These are phyloP conservation scores for Salpingus planirostris DNA, from an alignment of 2,888 invertebrate species.

Conservation along the genomic window DNA sequence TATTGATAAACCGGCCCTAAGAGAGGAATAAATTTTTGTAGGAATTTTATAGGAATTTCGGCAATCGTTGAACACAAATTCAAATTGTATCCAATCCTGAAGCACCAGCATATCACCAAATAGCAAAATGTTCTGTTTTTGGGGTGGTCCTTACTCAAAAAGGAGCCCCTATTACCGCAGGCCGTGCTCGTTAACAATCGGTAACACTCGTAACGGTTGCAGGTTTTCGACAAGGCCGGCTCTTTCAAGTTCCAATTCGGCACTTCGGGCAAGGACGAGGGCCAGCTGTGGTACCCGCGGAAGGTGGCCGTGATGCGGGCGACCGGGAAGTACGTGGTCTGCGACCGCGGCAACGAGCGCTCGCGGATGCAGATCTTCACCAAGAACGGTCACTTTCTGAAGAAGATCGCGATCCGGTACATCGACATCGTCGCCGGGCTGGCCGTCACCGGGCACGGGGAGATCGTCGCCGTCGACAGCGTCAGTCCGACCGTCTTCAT, in stretches of 20 bases:
- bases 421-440: constrained; percentile 90
- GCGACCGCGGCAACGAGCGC: constrained; percentile 93
- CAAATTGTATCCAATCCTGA: too few species aligned
- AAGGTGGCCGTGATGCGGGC: constrained; percentile 88
- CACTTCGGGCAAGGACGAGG: constrained; percentile 89
- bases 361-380: constrained; percentile 97
- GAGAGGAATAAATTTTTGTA: too few species aligned
- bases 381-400: constrained; percentile 89
- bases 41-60: too few species aligned
- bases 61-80: too few species aligned
- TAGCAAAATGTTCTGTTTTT: constrained; percentile 31
- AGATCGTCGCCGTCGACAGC: constrained; percentile 94
- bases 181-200: too few species aligned
- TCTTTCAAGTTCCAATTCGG: constrained; percentile 92
- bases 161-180: too few species aligned
- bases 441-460: constrained; percentile 84
- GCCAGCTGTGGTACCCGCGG: constrained; percentile 94
- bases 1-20: too few species aligned
- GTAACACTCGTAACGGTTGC: too few species aligned
- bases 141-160: constrained; percentile 58
- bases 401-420: constrained; percentile 85
- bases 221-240: constrained; percentile 92
- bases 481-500: constrained; percentile 95
- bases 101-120: too few species aligned
- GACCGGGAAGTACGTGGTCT: constrained; percentile 89